Percentiles rank a stretch among this genome's conserved stretches.
Conservation (phyloP, 2,113 vertebrate species). For the Tursiops truncatus region DNA sequence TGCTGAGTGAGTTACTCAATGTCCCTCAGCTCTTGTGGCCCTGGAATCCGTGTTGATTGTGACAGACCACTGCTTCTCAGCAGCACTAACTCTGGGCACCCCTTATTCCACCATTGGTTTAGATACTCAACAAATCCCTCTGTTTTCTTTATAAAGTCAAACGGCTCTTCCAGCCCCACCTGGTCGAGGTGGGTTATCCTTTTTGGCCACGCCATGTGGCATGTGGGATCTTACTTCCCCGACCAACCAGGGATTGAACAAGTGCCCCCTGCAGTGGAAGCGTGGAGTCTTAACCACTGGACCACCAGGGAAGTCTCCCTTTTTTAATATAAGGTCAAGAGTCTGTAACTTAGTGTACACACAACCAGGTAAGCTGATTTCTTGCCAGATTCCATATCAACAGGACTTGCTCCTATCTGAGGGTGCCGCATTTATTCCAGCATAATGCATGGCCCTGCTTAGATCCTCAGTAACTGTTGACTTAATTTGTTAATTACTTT, state of each 20-base stretch:
- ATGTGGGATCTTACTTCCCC: not conserved
- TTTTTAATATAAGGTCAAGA: not conserved
- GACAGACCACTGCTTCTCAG: not conserved
- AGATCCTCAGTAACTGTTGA: not conserved
- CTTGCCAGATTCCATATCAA: accelerated
- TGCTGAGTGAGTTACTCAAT: not conserved
- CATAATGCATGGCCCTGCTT: not conserved
- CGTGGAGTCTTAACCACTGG: not conserved
- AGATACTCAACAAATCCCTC: not conserved
- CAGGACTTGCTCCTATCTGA: not conserved
- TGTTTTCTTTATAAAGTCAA: not conserved
- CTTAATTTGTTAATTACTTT: not conserved
- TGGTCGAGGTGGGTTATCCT: not conserved
- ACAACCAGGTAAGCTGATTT: not conserved
- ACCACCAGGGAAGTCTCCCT: not conserved
- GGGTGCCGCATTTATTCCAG: not conserved
- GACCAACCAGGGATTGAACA: not conserved
- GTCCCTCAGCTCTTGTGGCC: not conserved
- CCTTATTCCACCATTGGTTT: not conserved
- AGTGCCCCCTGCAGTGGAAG: not conserved
- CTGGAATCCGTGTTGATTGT: not conserved
- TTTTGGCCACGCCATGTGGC: not conserved
- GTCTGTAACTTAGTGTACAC: not conserved
- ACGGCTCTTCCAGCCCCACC: not conserved
- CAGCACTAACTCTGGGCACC: not conserved